phyloP scores from a whole-genome alignment of 2,797 vertebrate species.

The Phataginus tricuspis region DNA sequence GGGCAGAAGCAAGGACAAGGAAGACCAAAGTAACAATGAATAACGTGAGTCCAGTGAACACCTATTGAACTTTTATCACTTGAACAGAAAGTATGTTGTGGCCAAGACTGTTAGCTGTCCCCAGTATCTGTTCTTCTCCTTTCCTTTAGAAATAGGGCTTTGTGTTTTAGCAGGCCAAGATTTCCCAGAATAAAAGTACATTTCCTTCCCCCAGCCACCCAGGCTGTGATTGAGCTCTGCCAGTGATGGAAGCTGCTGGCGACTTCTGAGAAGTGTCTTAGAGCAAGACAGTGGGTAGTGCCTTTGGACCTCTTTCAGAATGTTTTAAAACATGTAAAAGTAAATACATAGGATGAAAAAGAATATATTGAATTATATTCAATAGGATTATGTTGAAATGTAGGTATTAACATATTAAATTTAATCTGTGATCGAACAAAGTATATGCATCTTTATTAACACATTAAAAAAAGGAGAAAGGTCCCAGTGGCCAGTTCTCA shows the following conservation, averaged over 20 bases:
- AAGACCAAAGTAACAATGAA: not conserved
- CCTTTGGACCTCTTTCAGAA: not conserved
- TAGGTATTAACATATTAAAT: not conserved
- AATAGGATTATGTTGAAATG: not conserved
- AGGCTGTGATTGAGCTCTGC: not conserved
- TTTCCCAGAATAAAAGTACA: not conserved
- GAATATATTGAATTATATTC: not conserved
- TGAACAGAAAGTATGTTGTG: not conserved
- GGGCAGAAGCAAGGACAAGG: not conserved
- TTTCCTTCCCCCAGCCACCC: not conserved
- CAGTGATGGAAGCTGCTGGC: not conserved
- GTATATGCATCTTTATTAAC: not conserved
- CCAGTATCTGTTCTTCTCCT: not conserved
- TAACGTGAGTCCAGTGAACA: not conserved
- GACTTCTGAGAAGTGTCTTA: not conserved
- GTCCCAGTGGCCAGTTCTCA: not conserved
- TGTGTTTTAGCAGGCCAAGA: not conserved
- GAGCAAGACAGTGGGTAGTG: not conserved
- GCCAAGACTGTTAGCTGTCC: not conserved
- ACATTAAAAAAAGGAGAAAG: not conserved
- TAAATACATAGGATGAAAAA: not conserved
- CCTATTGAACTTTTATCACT: not conserved
- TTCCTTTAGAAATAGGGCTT: not conserved
- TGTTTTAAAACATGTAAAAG: not conserved
- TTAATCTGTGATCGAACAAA: not conserved